Evolutionary conservation across 2,888 invertebrate species (phyloP).

Genomic region (Cataglyphis albicans): DNA sequence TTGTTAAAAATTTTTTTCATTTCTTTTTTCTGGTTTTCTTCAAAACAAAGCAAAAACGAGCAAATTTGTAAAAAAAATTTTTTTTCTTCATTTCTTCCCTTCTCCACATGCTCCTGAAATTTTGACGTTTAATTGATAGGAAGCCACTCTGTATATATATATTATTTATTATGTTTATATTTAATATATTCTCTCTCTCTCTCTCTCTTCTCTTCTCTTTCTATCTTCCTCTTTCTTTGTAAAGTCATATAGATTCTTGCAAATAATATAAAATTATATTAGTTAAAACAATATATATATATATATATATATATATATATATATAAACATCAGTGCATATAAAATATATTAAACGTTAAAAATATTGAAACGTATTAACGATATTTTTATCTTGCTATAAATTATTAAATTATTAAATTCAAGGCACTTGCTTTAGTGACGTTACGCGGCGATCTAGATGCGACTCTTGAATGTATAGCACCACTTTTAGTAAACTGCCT

Average conservation of each 20-base stretch:
- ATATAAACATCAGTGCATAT: background rate
- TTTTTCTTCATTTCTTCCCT: too few relatives aligned
- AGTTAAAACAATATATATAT: background rate
- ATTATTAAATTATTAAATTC: background rate
- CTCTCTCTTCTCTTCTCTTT: background rate
- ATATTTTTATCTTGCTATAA: background rate
- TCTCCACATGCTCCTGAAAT: too few relatives aligned
- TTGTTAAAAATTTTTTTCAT: too few relatives aligned
- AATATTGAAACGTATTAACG: background rate
- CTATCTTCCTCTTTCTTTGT: background rate
- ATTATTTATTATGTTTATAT: too few relatives aligned
- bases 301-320: background rate
- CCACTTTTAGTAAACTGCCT: constrained; percentile 4
- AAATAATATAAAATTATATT: too few relatives aligned
- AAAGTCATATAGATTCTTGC: background rate
- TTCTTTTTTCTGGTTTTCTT: too few relatives aligned
- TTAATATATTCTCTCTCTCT: too few relatives aligned
- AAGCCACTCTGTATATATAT: too few relatives aligned
- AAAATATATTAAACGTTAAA: background rate
- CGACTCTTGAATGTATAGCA: constrained; percentile 15
- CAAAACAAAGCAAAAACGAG: too few relatives aligned
- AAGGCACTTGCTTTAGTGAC: constrained; percentile 39
- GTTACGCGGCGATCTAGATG: constrained; percentile 8
- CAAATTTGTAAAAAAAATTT: too few relatives aligned
- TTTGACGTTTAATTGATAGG: too few relatives aligned